Evolutionary conservation across 1,140 invertebrate species (phyloP).

Genomic region (Diabrotica virgifera): DNA sequence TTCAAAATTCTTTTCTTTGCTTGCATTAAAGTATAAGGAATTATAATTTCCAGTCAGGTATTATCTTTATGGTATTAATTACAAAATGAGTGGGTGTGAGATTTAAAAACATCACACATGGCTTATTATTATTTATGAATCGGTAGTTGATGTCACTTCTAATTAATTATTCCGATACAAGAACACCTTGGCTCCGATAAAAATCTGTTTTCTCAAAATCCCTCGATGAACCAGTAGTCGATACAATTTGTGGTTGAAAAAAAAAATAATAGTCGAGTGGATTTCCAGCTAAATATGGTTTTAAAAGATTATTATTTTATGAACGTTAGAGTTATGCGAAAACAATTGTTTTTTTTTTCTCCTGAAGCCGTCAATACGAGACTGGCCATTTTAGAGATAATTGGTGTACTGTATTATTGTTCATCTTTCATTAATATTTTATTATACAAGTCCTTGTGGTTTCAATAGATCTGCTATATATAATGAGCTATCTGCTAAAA

Average conservation of each 20-base stretch:
- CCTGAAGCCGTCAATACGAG: no score
- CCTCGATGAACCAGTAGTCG: neutral
- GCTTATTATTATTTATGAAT: neutral
- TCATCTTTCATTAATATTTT: no score
- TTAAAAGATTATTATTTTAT: no score
- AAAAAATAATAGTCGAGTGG: no score
- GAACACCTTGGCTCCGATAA: slow-evolving; percentile 1
- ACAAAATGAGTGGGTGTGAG: slow-evolving; percentile 9
- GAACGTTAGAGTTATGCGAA: no score
- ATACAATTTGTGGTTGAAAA: neutral
- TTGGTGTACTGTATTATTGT: no score
- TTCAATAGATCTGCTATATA: no score
- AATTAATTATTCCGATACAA: neutral
- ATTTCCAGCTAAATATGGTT: no score
- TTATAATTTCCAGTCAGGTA: slow-evolving; percentile 14
- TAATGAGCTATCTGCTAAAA: no score
- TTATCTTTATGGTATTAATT: slow-evolving; percentile 14
- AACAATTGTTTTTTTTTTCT: no score
- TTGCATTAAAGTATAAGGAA: neutral
- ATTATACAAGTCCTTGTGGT: no score
- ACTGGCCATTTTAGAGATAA: no score
- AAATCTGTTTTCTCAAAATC: neutral
- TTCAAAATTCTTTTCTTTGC: slow-evolving; percentile 3
- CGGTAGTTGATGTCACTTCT: neutral
- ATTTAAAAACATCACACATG: neutral